A percentile compares a stretch with the other conserved stretches of the same genome.
phyloP scores from a whole-genome alignment of 2,888 invertebrate genomes.

The Metalampra italica region DNA sequence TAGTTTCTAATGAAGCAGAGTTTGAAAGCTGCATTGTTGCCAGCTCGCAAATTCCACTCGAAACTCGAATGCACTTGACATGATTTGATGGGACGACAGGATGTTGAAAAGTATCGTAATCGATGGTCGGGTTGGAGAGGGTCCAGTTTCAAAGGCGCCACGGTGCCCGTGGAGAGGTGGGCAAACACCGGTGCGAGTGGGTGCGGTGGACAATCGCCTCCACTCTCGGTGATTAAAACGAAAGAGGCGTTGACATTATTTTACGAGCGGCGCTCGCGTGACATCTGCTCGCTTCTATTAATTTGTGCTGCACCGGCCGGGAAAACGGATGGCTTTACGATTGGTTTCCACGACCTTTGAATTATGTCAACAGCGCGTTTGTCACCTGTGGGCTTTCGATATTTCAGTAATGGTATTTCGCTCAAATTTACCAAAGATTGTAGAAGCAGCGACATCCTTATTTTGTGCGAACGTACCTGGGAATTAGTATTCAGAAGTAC shows the following conservation, averaged over 20 bases:
- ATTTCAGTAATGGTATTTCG: no score
- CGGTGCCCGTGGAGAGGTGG: slow-evolving; percentile 62
- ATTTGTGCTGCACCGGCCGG: slow-evolving; percentile 44
- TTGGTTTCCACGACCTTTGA: slow-evolving; percentile 4
- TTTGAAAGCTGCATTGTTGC: neutral
- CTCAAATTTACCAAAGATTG: no score
- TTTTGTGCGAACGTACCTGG: no score
- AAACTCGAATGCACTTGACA: slow-evolving; percentile 31
- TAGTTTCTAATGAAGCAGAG: neutral
- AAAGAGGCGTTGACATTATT: slow-evolving; percentile 73
- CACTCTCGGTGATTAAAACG: slow-evolving; percentile 75
- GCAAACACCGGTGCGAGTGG: slow-evolving; percentile 65
- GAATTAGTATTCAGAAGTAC: no score
- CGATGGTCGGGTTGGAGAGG: slow-evolving; percentile 45
- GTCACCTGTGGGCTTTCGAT: no score
- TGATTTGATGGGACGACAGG: slow-evolving; percentile 43
- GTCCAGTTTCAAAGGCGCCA: slow-evolving; percentile 68
- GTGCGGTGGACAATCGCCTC: slow-evolving; percentile 61
- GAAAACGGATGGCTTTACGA: slow-evolving; percentile 8
- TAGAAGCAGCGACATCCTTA: no score
- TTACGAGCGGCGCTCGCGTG: slow-evolving; percentile 54
- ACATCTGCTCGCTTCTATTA: slow-evolving; percentile 46
- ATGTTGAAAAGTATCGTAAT: slow-evolving; percentile 60
- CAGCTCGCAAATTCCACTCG: slow-evolving; percentile 7
- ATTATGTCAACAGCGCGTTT: no score